phyloP scores from a whole-genome alignment of 2,888 invertebrate species.

The Pachliopta kotzebuea region DNA sequence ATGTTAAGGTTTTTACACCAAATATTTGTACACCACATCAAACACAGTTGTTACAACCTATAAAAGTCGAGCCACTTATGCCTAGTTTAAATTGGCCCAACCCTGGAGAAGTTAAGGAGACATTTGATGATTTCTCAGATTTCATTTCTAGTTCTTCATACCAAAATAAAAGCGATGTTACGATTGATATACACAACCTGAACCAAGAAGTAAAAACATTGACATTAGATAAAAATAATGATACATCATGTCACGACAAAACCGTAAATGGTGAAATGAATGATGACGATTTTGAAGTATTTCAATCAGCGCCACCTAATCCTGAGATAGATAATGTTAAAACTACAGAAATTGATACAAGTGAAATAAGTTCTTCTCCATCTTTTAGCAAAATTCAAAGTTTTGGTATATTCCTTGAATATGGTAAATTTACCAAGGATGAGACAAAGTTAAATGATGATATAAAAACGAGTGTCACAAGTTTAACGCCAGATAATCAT shows the following conservation, averaged over 20 bases:
- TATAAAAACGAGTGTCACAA: constrained; percentile 37
- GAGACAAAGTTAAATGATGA: constrained; percentile 43
- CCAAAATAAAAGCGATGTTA: constrained; percentile 37
- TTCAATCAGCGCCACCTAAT: constrained; percentile 64
- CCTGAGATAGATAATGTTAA: constrained; percentile 35
- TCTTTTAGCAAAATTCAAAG: constrained; percentile 26
- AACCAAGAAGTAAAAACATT: constrained; percentile 13
- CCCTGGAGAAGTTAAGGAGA: constrained; percentile 72
- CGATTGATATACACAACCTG: constrained; percentile 17
- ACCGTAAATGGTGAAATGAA: constrained; percentile 26
- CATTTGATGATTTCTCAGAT: constrained; percentile 70
- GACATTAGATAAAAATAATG: constrained; percentile 25
- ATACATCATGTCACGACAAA: constrained; percentile 11
- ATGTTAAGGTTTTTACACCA: constrained; percentile 33
- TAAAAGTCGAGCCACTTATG: constrained; percentile 63
- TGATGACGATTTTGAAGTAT: constrained; percentile 72
- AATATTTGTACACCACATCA: constrained; percentile 40
- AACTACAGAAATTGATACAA: constrained; percentile 8
- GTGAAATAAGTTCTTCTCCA: constrained; percentile 25
- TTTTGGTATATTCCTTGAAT: constrained; percentile 18
- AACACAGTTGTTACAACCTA: constrained; percentile 65
- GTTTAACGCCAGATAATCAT: constrained; percentile 28
- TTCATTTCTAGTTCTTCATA: constrained; percentile 56
- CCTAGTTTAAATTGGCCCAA: constrained; percentile 76
- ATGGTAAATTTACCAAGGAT: constrained; percentile 30